A percentile compares a stretch with the other conserved stretches of the same genome.
Evolutionary conservation across 2,888 invertebrate species (phyloP).

Genomic region (Dolichopus griseipennis): DNA sequence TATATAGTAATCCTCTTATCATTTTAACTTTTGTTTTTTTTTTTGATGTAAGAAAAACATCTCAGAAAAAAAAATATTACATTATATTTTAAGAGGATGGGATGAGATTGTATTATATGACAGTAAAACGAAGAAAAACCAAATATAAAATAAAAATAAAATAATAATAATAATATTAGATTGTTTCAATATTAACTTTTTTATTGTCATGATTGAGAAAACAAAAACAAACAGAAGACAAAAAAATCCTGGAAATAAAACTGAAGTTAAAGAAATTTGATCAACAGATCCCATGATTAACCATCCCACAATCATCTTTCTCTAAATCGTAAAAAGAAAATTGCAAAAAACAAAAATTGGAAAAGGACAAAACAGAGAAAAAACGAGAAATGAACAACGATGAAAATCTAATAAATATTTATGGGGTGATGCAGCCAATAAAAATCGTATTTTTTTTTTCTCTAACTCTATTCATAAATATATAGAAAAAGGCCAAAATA

Average conservation of each 20-base stretch:
- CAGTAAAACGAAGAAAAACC: background rate
- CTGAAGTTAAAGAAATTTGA: background rate
- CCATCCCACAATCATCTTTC: background rate
- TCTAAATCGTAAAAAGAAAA: background rate
- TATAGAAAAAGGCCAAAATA: background rate
- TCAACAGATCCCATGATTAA: background rate
- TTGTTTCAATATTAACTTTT: slow-evolving; percentile 21
- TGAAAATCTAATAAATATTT: slow-evolving; percentile 23
- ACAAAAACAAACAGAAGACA: background rate
- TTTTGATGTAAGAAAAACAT: background rate
- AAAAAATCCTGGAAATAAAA: background rate
- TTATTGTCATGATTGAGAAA: slow-evolving; percentile 9
- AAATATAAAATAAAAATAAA: background rate
- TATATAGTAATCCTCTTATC: background rate
- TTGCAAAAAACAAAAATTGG: too few relatives aligned
- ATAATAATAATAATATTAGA: slow-evolving; percentile 4
- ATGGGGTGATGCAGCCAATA: slow-evolving; percentile 18
- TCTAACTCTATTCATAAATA: slow-evolving; percentile 1
- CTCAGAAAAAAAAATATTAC: background rate
- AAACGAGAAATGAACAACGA: slow-evolving; percentile 14
- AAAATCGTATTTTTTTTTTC: slow-evolving; percentile 18
- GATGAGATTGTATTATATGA: background rate
- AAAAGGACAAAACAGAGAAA: background rate
- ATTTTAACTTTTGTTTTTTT: background rate
- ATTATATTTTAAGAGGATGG: background rate